Percentiles rank a stretch among this genome's conserved stretches.
phyloP scores from a whole-genome alignment of 2,888 invertebrate genomes.

The Teinopalpus imperialis region DNA sequence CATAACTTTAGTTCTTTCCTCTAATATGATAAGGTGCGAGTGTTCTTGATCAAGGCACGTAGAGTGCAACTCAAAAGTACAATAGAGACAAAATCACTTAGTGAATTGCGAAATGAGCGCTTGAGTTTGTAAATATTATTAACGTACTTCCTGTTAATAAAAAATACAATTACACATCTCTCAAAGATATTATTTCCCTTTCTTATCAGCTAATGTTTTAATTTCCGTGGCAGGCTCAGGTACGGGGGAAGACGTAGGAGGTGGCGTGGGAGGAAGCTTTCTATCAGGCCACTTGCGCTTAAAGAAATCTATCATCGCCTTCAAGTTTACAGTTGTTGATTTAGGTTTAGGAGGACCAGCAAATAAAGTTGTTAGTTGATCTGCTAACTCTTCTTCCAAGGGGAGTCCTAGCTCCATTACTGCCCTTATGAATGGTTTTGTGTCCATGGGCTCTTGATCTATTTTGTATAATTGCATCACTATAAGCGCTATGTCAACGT shows the following conservation, averaged over 20 bases:
- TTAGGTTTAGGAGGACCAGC: constrained; percentile 40
- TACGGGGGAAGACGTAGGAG: constrained; percentile 35
- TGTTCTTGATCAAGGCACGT: too few species aligned
- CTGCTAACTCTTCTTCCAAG: constrained; percentile 43
- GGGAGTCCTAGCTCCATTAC: constrained; percentile 34
- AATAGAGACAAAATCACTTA: too few species aligned
- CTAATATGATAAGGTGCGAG: too few species aligned
- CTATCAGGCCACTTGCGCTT: constrained; percentile 52
- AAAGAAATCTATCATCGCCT: constrained; percentile 44
- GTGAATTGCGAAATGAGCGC: too few species aligned
- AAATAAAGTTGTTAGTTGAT: constrained; percentile 38
- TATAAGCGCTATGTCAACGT: constrained; percentile 44
- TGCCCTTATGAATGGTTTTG: constrained; percentile 33
- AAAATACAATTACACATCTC: too few species aligned
- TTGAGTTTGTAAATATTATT: too few species aligned
- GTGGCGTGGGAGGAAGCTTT: constrained; percentile 44
- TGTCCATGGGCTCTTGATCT: constrained; percentile 32
- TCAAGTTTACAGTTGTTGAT: constrained; percentile 38
- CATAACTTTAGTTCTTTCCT: too few species aligned
- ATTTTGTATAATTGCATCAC: constrained; percentile 38
- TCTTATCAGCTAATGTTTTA: constrained; percentile 23
- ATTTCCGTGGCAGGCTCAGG: constrained; percentile 15
- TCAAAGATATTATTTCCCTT: too few species aligned
- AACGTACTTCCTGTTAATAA: too few species aligned
- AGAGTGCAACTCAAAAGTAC: too few species aligned